Conservation (phyloP, 1,140 invertebrate genomes). For the Forficula auricularia region DNA sequence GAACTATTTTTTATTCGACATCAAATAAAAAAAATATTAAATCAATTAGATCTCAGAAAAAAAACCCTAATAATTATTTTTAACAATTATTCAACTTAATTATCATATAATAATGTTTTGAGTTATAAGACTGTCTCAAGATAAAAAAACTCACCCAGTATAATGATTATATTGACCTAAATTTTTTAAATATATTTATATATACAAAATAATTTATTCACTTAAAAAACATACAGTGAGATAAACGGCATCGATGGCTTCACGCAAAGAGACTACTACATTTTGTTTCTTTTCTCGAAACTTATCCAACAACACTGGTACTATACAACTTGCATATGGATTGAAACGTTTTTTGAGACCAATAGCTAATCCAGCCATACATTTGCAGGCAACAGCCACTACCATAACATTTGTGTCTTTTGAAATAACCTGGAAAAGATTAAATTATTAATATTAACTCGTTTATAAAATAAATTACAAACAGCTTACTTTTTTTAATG, state of each 20-base stretch:
- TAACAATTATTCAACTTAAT: too few species aligned
- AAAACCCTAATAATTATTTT: too few species aligned
- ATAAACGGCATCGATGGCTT: conserved; percentile 85
- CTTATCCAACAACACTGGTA: conserved; percentile 75
- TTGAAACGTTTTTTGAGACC: conserved; percentile 80
- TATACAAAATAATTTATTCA: too few species aligned
- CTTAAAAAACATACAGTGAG: conserved; percentile 54
- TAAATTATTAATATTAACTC: conserved; percentile 5
- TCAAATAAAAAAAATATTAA: too few species aligned
- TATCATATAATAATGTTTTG: too few species aligned
- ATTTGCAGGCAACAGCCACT: conserved; percentile 71
- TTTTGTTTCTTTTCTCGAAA: conserved; percentile 95
- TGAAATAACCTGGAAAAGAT: conserved; percentile 43
- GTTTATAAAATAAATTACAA: conserved; percentile 7
- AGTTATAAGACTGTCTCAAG: too few species aligned
- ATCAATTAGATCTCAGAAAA: too few species aligned
- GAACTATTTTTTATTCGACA: too few species aligned
- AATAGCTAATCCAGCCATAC: conserved; percentile 59
- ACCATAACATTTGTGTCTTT: conserved; percentile 95
- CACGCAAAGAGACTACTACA: conserved; percentile 67
- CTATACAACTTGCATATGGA: conserved; percentile 60
- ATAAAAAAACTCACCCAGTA: too few species aligned
- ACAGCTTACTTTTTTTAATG: conserved; percentile 76
- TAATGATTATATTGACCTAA: too few species aligned
- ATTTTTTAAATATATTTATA: too few species aligned